phyloP scores from a whole-genome alignment of 1,140 invertebrate genomes.

The Pristionchus pacificus region DNA sequence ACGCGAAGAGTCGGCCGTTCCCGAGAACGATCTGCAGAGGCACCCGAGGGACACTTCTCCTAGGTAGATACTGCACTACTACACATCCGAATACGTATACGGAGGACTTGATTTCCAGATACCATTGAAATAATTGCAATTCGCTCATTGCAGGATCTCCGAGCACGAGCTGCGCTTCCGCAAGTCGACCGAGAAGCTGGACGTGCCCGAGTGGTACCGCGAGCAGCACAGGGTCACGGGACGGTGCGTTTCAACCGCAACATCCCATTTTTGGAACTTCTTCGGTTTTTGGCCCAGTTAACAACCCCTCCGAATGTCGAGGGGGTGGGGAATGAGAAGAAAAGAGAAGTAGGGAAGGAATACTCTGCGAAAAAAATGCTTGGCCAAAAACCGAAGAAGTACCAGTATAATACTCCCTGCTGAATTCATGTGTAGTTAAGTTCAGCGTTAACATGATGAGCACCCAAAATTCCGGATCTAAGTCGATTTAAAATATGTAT shows the following conservation, averaged over 20 bases:
- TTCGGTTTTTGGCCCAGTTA: too few species aligned
- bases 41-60: slow-evolving; percentile 24
- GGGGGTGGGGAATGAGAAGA: too few species aligned
- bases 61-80: too few species aligned
- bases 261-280: too few species aligned
- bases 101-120: background rate
- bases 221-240: slow-evolving; percentile 33
- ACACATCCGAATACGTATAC: background rate
- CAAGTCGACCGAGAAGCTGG: slow-evolving; percentile 50
- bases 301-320: too few species aligned
- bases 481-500: background rate
- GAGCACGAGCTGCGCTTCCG: slow-evolving; percentile 54
- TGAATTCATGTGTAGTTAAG: too few species aligned
- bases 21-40: slow-evolving; percentile 54
- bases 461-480: background rate
- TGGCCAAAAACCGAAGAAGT: too few species aligned
- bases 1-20: slow-evolving; percentile 46
- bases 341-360: too few species aligned
- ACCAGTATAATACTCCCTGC: too few species aligned
- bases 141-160: slow-evolving; percentile 26
- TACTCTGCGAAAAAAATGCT: too few species aligned
- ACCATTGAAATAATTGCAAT: background rate
- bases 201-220: slow-evolving; percentile 53
- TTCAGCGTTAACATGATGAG: too few species aligned
- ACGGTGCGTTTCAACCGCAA: slow-evolving; percentile 26